These are phyloP conservation scores for Nebria ingens DNA, from an alignment of 1,140 invertebrate species.

Conservation along the genomic window DNA sequence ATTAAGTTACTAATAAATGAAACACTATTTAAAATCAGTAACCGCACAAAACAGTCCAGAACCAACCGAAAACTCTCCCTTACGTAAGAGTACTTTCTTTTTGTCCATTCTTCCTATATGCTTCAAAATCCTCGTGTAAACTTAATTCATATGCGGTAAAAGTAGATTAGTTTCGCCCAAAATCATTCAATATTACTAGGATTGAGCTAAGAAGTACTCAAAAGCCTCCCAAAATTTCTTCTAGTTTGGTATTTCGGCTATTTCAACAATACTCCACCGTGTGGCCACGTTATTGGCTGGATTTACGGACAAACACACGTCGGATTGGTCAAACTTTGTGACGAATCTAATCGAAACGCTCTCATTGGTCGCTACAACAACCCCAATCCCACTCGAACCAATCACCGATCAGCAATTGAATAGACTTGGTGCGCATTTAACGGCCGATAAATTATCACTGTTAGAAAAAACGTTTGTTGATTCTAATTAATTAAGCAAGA, in stretches of 20 bases:
- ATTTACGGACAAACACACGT: constrained; percentile 24
- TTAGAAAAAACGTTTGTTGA: constrained; percentile 21
- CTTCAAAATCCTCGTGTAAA: too few species aligned
- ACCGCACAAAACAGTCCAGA: too few species aligned
- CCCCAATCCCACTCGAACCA: constrained; percentile 26
- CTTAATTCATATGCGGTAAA: not conserved
- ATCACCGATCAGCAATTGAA: constrained; percentile 25
- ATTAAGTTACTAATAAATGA: not conserved
- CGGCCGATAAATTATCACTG: constrained; percentile 20
- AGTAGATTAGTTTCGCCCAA: not conserved
- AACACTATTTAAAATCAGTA: too few species aligned
- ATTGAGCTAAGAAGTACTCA: too few species aligned
- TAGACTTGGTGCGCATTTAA: constrained; percentile 24
- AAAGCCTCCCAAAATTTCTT: too few species aligned
- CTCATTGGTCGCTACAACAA: constrained; percentile 19
- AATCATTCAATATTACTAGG: not conserved
- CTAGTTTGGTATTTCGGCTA: constrained; percentile 30
- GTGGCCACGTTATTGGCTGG: constrained; percentile 25
- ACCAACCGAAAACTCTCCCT: too few species aligned
- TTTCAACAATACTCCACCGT: constrained; percentile 26
- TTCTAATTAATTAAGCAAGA: constrained; percentile 11
- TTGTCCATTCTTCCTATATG: not conserved
- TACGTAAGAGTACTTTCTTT: too few species aligned
- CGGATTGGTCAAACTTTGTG: constrained; percentile 27
- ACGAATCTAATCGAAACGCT: constrained; percentile 24